phyloP scores from a whole-genome alignment of 1,140 invertebrate species.

The Orchestia grillus region DNA sequence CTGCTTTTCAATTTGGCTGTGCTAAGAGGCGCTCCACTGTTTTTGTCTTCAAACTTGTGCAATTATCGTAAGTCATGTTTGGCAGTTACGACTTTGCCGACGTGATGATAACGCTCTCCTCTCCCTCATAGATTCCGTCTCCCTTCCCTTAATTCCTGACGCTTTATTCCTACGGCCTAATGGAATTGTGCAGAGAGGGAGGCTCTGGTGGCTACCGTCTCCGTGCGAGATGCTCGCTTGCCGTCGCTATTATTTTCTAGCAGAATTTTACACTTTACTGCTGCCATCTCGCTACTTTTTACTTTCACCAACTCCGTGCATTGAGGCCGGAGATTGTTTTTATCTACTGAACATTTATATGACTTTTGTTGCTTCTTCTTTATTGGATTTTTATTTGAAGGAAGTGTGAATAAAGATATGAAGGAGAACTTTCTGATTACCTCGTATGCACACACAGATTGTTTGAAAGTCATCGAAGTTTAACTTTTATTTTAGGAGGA shows the following conservation, averaged over 20 bases:
- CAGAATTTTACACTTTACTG: background rate
- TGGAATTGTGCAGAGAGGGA: background rate
- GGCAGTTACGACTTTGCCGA: conserved; percentile 50
- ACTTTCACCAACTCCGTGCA: background rate
- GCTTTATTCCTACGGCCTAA: conserved; percentile 10
- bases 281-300: background rate
- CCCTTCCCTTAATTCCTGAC: background rate
- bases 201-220: background rate
- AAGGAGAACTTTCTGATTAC: too few species aligned
- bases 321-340: background rate
- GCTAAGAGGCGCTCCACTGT: background rate
- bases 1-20: conserved; percentile 48
- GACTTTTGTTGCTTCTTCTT: background rate
- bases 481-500: too few species aligned
- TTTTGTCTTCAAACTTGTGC: conserved; percentile 48
- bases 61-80: conserved; percentile 56
- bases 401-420: background rate
- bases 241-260: background rate
- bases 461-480: too few species aligned
- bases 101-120: conserved; percentile 43
- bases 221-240: background rate
- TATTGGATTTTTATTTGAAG: background rate
- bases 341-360: background rate
- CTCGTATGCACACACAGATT: too few species aligned
- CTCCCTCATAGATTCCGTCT: background rate